Evolutionary conservation across 2,797 vertebrate genomes (phyloP).

Genomic region (Darevskia nairensis): DNA sequence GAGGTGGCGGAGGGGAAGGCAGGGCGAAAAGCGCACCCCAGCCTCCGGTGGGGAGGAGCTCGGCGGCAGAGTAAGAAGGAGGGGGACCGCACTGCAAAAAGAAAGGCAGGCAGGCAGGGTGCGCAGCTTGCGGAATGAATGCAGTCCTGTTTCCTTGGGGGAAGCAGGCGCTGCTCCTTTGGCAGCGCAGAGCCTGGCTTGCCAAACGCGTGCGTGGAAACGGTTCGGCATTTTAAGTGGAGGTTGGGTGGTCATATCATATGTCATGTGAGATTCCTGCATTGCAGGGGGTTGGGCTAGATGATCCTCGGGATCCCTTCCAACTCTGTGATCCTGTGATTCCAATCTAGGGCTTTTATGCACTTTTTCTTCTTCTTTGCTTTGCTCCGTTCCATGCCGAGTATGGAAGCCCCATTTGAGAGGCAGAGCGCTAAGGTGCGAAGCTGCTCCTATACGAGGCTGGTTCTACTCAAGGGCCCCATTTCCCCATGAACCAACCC

Average conservation of each 20-base stretch:
- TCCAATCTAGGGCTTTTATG: not conserved
- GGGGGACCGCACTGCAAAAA: not conserved
- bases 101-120: not conserved
- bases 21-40: slow-evolving; percentile 2
- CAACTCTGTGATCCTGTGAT: not conserved
- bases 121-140: no score
- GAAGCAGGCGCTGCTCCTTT: not conserved
- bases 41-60: slow-evolving; percentile 11
- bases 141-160: not conserved
- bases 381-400: not conserved
- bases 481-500: no score
- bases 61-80: not conserved
- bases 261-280: no score
- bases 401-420: not conserved
- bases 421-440: not conserved
- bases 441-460: no score
- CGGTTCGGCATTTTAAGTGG: not conserved
- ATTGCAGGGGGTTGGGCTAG: no score
- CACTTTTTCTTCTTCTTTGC: not conserved
- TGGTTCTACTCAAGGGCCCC: no score
- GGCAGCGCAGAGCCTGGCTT: not conserved
- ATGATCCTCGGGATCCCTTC: no score
- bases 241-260: no score
- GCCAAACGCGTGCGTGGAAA: not conserved
- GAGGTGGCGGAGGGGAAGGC: slow-evolving; percentile 54